Evolutionary conservation across 1,140 invertebrate species (phyloP).

Genomic region (Euborellia annulipes): DNA sequence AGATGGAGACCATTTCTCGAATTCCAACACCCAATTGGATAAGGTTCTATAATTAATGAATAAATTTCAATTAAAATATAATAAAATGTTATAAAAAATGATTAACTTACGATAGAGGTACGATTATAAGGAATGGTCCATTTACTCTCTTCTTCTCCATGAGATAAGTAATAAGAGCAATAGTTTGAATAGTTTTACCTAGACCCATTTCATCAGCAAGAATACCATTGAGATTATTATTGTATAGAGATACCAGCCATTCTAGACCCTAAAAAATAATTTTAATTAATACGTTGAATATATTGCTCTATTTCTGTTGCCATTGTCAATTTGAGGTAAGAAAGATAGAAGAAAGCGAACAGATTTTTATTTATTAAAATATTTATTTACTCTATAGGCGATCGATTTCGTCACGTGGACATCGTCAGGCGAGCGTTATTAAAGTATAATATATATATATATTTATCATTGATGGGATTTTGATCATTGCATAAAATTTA

Average conservation of each 20-base stretch:
- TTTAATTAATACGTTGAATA: no score
- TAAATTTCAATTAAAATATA: slow-evolving; percentile 10
- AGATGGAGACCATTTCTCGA: slow-evolving; percentile 52
- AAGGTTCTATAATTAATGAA: slow-evolving; percentile 29
- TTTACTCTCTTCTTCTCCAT: slow-evolving; percentile 51
- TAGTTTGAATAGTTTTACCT: slow-evolving; percentile 45
- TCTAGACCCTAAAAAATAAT: slow-evolving; percentile 40
- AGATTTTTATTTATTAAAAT: no score
- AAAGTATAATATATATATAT: no score
- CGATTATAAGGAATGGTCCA: slow-evolving; percentile 53
- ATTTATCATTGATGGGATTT: no score
- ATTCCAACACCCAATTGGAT: slow-evolving; percentile 56
- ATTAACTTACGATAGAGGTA: slow-evolving; percentile 38
- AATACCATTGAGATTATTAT: slow-evolving; percentile 48
- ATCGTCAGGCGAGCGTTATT: no score
- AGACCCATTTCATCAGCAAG: slow-evolving; percentile 42
- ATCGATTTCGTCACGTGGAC: no score
- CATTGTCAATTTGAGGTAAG: no score
- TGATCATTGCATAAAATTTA: no score
- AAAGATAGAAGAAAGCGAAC: no score
- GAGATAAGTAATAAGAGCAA: slow-evolving; percentile 45
- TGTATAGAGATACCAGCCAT: slow-evolving; percentile 56
- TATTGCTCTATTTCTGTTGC: no score
- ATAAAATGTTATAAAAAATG: not conserved
- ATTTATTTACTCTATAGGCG: no score